Percentiles rank a stretch among this genome's conserved stretches.
Evolutionary conservation across 2,888 invertebrate genomes (phyloP).

Genomic region (Epistrophe eligans): DNA sequence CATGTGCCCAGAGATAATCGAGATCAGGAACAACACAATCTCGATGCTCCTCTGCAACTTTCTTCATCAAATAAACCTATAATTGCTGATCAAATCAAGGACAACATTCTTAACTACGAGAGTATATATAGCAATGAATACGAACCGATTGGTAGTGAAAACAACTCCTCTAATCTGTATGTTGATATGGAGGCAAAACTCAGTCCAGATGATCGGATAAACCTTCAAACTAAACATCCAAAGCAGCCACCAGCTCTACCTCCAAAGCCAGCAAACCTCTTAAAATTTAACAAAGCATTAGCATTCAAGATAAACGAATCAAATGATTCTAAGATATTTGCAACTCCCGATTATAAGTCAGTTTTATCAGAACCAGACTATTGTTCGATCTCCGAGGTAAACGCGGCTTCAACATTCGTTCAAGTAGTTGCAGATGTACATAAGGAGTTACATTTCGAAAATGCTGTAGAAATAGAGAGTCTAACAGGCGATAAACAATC

Average conservation of each 20-base stretch:
- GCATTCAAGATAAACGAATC: slow-evolving; percentile 77
- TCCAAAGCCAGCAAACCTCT: slow-evolving; percentile 90
- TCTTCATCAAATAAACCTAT: slow-evolving; percentile 52
- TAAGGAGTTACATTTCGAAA: slow-evolving; percentile 74
- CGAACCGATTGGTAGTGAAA: slow-evolving; percentile 86
- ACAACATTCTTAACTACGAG: slow-evolving; percentile 84
- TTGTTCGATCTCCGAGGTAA: slow-evolving; percentile 90
- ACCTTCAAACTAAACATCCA: slow-evolving; percentile 84
- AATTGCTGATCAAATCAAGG: slow-evolving; percentile 80
- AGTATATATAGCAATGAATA: slow-evolving; percentile 91
- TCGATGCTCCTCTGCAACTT: slow-evolving; percentile 14
- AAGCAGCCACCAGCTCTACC: slow-evolving; percentile 90
- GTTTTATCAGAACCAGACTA: slow-evolving; percentile 88
- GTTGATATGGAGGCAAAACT: slow-evolving; percentile 87
- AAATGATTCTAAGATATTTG: slow-evolving; percentile 72
- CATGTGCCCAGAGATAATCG: slow-evolving; percentile 83
- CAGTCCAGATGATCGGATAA: slow-evolving; percentile 80
- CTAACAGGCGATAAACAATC: slow-evolving; percentile 75
- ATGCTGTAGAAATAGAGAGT: slow-evolving; percentile 74
- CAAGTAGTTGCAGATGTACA: slow-evolving; percentile 85
- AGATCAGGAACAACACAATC: slow-evolving; percentile 77
- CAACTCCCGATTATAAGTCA: slow-evolving; percentile 72
- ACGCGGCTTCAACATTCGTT: slow-evolving; percentile 82
- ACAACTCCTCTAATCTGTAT: slow-evolving; percentile 86
- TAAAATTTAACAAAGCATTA: slow-evolving; percentile 86